phyloP scores from a whole-genome alignment of 2,888 invertebrate species.

The Sinopyrophorus schimmeli region DNA sequence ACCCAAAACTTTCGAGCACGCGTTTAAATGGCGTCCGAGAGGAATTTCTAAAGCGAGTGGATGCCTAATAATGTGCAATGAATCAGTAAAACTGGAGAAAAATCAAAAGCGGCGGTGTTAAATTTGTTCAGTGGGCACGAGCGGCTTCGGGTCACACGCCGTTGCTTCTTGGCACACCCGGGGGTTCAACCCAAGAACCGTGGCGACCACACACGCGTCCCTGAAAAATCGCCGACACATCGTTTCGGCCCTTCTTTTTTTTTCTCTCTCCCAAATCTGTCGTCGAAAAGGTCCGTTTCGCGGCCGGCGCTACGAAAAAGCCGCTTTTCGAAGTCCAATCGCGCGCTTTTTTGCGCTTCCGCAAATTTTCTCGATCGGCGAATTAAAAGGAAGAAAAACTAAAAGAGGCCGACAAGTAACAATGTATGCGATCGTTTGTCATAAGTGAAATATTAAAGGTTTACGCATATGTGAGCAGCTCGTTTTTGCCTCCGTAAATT shows the following conservation, averaged over 20 bases:
- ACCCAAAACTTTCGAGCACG: too few species aligned
- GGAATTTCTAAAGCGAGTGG: constrained; percentile 22
- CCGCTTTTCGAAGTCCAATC: too few species aligned
- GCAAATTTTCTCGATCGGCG: neutral
- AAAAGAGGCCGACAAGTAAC: constrained; percentile 22
- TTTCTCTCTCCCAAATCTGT: constrained; percentile 8
- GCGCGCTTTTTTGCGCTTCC: too few species aligned
- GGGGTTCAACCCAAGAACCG: constrained; percentile 48
- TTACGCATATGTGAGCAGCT: constrained; percentile 40
- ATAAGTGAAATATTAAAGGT: constrained; percentile 37
- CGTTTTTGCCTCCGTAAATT: constrained; percentile 34
- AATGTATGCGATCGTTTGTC: constrained; percentile 37
- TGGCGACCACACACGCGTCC: constrained; percentile 48
- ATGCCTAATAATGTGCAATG: constrained; percentile 48
- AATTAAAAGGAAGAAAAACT: constrained; percentile 2
- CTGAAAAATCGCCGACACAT: constrained; percentile 21
- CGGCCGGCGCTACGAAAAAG: too few species aligned
- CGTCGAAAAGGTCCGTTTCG: neutral
- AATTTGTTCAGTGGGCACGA: constrained; percentile 51
- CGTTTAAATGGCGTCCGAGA: too few species aligned
- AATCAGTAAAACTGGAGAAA: constrained; percentile 46
- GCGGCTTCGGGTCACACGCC: constrained; percentile 50
- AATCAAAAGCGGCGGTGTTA: constrained; percentile 50
- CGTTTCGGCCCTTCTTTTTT: constrained; percentile 11
- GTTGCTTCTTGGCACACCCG: constrained; percentile 49